Evolutionary conservation across 2,888 invertebrate genomes (phyloP).

Genomic region (Lochmaea capreae): DNA sequence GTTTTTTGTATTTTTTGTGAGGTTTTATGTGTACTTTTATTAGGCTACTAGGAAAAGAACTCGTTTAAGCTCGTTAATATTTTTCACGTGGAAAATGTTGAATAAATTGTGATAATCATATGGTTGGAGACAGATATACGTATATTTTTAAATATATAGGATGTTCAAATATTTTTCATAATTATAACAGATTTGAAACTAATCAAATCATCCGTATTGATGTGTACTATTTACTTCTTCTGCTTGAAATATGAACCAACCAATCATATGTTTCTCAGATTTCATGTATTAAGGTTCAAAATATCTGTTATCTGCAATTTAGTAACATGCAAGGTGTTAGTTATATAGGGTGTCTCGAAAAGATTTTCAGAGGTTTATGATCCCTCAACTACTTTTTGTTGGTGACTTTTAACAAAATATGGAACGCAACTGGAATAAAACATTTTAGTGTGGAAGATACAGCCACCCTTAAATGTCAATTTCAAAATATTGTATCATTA

Average conservation of each 20-base stretch:
- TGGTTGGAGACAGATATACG: background rate
- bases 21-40: too few relatives aligned
- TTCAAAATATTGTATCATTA: too few relatives aligned
- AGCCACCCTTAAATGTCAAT: too few relatives aligned
- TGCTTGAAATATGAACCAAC: background rate
- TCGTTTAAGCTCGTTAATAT: background rate
- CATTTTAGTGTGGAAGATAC: too few relatives aligned
- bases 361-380: too few relatives aligned
- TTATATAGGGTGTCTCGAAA: too few relatives aligned
- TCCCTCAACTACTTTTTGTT: too few relatives aligned
- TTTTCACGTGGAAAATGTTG: background rate
- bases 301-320: background rate
- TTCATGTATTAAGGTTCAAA: background rate
- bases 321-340: too few relatives aligned
- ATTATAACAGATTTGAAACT: background rate
- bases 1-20: too few relatives aligned
- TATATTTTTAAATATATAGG: constrained; percentile 5
- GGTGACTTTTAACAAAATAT: too few relatives aligned
- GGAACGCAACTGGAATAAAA: too few relatives aligned
- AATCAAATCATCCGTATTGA: background rate
- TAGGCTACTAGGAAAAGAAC: background rate
- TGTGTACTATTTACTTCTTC: background rate
- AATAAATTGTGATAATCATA: constrained; percentile 4
- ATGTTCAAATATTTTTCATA: constrained; percentile 7
- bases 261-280: constrained; percentile 4